Evolutionary conservation across 2,113 vertebrate genomes (phyloP), one percentile per base, ranked within the genome.

Genomic region (Hepsetus odoe): DNA sequence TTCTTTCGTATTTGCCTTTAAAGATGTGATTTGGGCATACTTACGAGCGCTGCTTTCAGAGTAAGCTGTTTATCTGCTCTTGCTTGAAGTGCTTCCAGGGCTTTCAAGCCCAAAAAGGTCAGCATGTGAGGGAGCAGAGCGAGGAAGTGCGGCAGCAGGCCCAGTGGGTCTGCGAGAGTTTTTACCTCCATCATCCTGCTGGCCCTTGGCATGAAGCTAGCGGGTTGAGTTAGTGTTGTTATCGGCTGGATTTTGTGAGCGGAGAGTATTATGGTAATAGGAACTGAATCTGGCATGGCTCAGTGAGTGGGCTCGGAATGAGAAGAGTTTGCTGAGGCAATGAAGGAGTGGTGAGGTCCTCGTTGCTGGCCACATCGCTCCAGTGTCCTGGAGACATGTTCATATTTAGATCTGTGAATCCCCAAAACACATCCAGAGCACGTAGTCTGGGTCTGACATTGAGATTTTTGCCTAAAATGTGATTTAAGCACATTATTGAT

Each of bases 1-100:
- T 44, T 64, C 75, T 77, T 58, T 22, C 42, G 85, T 71, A 22
- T 78, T 89, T 86, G 85, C 82, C 80, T 87, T 80, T 85, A 81
- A 88, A 88, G 87, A 88, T 72, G 85, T 86, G 86, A 87, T 88
- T 89, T 86, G 80, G 89, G 86, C 89, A 89, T 0, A 82, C 80
- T 75, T 73, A 80, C 66, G 67, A 86, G 84, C 56, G 26, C 51
- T 33, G 83, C 87, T 87, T 85, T 32, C 85, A 87, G 85, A 90
- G 88, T 89, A 88, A 90, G 87, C 87, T 85, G 89, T 89, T 87
- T 90, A 87, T 91, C 88, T 87, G 84, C 32, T 82, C 83, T 84
- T 85, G 83, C 88, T 88, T 90, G 83, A 77, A 91, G 73, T 88
- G 88, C 88, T 90, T 89, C 85, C 89, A 86, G 90, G 87, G 88